Percentiles rank a stretch among this genome's conserved stretches.
Conservation (phyloP, 2,113 vertebrate species). For the Pterocles gutturalis region DNA sequence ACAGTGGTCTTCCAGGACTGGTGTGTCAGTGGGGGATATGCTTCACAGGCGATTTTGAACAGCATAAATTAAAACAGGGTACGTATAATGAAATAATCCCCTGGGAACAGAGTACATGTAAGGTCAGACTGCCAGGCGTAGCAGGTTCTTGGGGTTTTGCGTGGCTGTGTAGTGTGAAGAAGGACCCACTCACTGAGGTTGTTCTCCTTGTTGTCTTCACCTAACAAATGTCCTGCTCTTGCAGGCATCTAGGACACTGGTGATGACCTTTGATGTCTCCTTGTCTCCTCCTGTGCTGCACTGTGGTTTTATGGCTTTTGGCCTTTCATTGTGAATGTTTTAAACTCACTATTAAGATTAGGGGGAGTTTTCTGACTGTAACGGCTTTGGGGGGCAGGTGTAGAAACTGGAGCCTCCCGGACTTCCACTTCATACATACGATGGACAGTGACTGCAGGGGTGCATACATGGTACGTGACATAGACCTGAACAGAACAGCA, state of each 20-base stretch:
- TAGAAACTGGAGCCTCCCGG: not conserved
- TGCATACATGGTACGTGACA: accelerated
- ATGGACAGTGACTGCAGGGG: not conserved
- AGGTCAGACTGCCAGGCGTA: not conserved
- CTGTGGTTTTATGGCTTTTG: not conserved
- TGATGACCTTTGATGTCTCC: not conserved
- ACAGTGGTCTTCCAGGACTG: not conserved
- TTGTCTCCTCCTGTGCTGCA: not conserved
- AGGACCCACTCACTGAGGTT: accelerated
- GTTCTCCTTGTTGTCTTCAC: not conserved
- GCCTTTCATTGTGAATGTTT: not conserved
- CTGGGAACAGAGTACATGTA: not conserved
- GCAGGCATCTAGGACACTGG: not conserved
- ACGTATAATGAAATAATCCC: not conserved
- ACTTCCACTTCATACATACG: accelerated
- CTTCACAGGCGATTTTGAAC: not conserved
- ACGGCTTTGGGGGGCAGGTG: not conserved
- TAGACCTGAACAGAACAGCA: not conserved
- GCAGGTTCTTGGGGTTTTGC: not conserved
- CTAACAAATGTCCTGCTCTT: not conserved
- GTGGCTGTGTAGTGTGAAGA: not conserved
- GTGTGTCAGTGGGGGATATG: not conserved
- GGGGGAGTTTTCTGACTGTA: not conserved
- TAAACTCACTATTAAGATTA: not conserved
- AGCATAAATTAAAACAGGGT: not conserved